Base-by-base conservation (phyloP, 1,140 invertebrate genomes). In the Platorchestia sp. region DNA sequence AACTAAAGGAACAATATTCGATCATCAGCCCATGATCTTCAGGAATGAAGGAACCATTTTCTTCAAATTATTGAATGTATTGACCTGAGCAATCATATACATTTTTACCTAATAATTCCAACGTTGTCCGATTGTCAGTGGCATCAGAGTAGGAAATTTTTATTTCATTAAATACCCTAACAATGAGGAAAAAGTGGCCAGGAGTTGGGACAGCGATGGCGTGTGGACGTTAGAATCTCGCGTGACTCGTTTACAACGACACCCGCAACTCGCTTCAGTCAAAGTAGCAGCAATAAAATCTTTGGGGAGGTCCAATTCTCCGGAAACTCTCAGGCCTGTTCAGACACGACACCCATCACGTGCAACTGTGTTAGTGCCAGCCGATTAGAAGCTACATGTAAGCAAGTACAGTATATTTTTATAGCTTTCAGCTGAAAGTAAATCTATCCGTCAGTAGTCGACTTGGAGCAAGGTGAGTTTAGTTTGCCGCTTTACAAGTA, bases 241-340 rank as follows among this genome's bases (percentile, higher is more conserved):
- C 59, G 59, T 75, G 87, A 5, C 87, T 0, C 87, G 43, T 36
- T 6, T 89, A 43, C 36, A 44, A 89, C 41, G 87, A 3, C 87
- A 41, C n/a, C 87, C 87, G 41, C 87, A 89, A 43, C 41, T 89
- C 59, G 59, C 59, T 75, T 75, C 59, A 75, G 87, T 89, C 87
- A 44, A 89, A 89, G 87, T 89, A 44, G 59, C 0, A 5, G 87
- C 87, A 89, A 44, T 89, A 89, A 89, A 89, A 89, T 44, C 41
- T 89, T 41, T 44, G 87, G 87, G 87, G 87, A 89, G 0, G 42
- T 42, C 43, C 87, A 42, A 41, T 89, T 41, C n/a, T 19, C 87
- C 87, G 22, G 87, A 89, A 89, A 89, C 87, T 42, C 7, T 86
- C 86, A 36, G 86, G 47, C 47, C 59, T 75, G 7, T 75, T 75